Base-by-base conservation (phyloP, 37 sponge, comb jelly and placozoan species). In the Diacarnus erythraeanus region DNA sequence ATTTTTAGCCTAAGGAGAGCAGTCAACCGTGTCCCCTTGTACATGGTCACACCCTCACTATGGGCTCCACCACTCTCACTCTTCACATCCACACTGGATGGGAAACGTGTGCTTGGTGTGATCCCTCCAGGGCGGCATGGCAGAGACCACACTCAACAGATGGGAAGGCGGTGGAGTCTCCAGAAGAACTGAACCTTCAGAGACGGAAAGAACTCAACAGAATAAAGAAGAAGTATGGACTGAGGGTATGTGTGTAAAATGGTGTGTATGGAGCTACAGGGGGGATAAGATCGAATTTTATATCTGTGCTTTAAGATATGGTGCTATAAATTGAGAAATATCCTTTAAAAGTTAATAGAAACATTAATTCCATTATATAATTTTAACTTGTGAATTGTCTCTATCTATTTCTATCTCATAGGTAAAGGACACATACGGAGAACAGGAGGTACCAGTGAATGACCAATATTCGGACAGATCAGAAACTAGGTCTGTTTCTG, bases 31-130 rank as follows among this genome's bases (percentile, higher is more conserved):
- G 64, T 75, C 85, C 80, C 30, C 76, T 94, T 22, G 42, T 33
- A 42, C 95, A 94, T 69, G 86, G 89, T 12, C 82, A 91, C 71
- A 66, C 58, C 21, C 75, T 94, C 9, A 70, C 42, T 15, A 36
- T 94, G 3, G 95, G 95, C 4, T 37, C 78, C 29, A 92, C 96
- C 30, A 72, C 82, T 33, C 78, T 92, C 44, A 34, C 64, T 18
- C 59, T 92, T 22, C 96, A 95, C 81, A 82, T 92, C 26, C 96
- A 95, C 84, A 76, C 56, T 21, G 96, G 94, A 42, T 56, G 68
- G 77, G 93, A 88, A 36, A 84, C 82, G n/a, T 95, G 96, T 70
- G 80, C 71, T 25, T 68, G 38, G 38, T 95, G 96, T 77, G 75
- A 75, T 33, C 61, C 74, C 26, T 56, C 71, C 57, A 78, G 65